Evolutionary conservation across 2,113 vertebrate species (phyloP).

Genomic region (Phalacrocorax carbo): DNA sequence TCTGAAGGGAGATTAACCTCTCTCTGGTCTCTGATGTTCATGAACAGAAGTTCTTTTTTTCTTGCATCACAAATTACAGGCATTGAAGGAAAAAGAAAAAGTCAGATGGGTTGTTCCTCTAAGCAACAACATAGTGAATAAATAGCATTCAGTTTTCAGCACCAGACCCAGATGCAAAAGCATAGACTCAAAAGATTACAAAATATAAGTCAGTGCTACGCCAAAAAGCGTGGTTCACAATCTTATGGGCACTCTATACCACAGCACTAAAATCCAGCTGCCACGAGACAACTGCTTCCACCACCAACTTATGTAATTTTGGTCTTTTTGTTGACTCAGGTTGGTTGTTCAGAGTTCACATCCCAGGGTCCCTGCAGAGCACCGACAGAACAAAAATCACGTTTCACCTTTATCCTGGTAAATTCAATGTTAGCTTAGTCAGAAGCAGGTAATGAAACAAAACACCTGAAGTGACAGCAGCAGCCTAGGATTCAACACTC

Average conservation of each 20-base stretch:
- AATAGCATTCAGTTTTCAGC: not conserved
- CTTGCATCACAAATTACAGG: not conserved
- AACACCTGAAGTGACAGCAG: not conserved
- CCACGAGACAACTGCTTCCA: not conserved
- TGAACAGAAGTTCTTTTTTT: not conserved
- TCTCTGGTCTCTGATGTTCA: not conserved
- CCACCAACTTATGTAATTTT: not conserved
- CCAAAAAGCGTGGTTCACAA: not conserved
- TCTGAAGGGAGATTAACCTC: not conserved
- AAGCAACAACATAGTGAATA: not conserved
- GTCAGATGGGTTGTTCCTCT: not conserved
- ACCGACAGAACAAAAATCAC: not conserved
- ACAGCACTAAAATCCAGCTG: not conserved
- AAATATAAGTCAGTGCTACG: not conserved
- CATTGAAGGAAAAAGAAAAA: not conserved
- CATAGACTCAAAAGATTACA: not conserved
- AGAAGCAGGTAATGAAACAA: not conserved
- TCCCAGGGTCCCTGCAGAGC: not conserved
- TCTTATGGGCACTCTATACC: not conserved
- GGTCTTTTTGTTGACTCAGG: not conserved
- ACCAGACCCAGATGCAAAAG: rapidly evolving
- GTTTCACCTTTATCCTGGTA: not conserved
- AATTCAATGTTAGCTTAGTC: not conserved
- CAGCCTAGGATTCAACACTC: not conserved
- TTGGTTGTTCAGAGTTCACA: not conserved